Conservation (phyloP, 2,113 vertebrate species). For the Peromyscus maniculatus region DNA sequence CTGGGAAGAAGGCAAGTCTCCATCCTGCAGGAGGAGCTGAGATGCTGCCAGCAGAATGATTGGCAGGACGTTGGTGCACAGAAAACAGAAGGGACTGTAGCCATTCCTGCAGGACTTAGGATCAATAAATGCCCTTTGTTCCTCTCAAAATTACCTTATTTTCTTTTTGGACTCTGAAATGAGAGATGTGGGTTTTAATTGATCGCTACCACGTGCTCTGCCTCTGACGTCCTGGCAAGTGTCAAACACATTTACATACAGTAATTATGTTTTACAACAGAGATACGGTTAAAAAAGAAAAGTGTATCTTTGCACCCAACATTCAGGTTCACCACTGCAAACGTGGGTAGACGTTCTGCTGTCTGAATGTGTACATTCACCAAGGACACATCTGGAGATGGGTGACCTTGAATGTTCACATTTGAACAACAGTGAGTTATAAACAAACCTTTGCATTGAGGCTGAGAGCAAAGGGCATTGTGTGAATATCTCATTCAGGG, state of each 20-base stretch:
- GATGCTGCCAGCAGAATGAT: background rate
- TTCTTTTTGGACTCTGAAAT: background rate
- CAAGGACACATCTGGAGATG: accelerated
- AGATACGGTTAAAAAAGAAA: background rate
- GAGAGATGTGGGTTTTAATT: background rate
- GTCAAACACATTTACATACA: background rate
- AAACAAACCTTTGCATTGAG: accelerated
- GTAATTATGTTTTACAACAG: background rate
- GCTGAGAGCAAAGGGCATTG: background rate
- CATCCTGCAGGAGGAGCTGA: background rate
- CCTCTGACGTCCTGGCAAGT: background rate
- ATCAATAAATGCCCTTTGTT: background rate
- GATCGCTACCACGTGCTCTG: accelerated
- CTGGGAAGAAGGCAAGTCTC: background rate
- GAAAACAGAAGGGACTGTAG: background rate
- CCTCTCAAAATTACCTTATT: background rate
- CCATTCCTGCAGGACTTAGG: background rate
- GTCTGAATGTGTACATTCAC: accelerated
- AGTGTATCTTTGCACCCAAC: background rate
- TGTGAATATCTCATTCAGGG: background rate
- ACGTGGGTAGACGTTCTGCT: accelerated
- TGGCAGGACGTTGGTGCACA: background rate
- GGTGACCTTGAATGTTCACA: accelerated
- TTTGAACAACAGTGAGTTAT: accelerated
- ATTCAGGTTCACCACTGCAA: accelerated